Base-by-base conservation (phyloP, 2,113 vertebrate genomes). In the Antechinus stuartii region DNA sequence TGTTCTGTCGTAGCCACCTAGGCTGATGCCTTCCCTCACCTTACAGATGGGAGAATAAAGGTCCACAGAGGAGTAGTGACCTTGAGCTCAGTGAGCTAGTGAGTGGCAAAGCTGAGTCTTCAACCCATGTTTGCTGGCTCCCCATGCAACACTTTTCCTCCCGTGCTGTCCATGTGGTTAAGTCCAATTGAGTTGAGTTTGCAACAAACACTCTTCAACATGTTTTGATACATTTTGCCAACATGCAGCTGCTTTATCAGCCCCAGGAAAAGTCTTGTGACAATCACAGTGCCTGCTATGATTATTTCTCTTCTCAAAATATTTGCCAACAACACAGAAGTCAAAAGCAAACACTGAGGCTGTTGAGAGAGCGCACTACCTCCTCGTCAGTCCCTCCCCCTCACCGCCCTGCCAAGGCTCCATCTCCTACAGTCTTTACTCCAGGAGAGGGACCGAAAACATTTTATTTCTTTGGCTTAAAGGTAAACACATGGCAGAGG, bases 221-320 rank as follows among this genome's bases (percentile, higher is more conserved):
- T 98, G 98, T 98, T 98, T 98, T 98, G 97, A 98, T 98, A 95
- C 97, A 98, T 98, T 98, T 98, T 98, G 98, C 98, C 98, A 98
- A 98, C 98, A 98, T 96, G 97, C 98, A 98, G 98, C 98, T 98
- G 98, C 98, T 98, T 98, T 98, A 98, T 98, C 97, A 96, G 97
- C 97, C 97, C 97, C 97, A 97, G 97, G 97, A 97, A 98, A 98
- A 98, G 97, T 98, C 97, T 98, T 98, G 98, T 98, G 98, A 97
- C 98, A 98, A 98, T 97, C 98, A 98, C 97, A 97, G 98, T 97
- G 97, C 97, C 97, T 98, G 98, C 98, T 95, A 97, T 97, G 98
- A 98, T 98, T 97, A 98, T 98, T 98, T 98, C 97, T 95, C 97
- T 93, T 97, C 98, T 98, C 97, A 98, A 98, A 98, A 98, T 97